phyloP scores from a whole-genome alignment of 2,888 invertebrate genomes.

The Stictocephala bisonia region DNA sequence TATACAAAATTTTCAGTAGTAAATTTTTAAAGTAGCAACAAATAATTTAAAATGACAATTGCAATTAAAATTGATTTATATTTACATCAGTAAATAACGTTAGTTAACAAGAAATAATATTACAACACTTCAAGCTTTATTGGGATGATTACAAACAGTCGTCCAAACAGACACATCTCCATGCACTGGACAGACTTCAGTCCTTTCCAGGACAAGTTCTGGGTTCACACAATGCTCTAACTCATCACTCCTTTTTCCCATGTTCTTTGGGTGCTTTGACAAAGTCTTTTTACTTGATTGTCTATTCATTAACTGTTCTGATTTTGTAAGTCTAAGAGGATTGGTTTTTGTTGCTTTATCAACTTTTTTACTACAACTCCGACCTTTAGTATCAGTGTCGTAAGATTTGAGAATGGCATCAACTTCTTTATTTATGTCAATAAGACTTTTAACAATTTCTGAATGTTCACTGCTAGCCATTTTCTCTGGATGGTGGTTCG shows the following conservation, averaged over 20 bases:
- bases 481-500: too few relatives aligned
- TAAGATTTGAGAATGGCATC: not conserved
- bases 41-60: too few relatives aligned
- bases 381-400: too few relatives aligned
- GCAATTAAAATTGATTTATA: too few relatives aligned
- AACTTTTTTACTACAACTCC: too few relatives aligned
- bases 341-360: not conserved
- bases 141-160: slow-evolving; percentile 22
- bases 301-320: not conserved
- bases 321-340: not conserved
- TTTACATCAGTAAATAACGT: too few relatives aligned
- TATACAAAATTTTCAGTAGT: too few relatives aligned
- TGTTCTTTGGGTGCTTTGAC: not conserved
- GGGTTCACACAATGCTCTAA: not conserved
- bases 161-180: slow-evolving; percentile 29
- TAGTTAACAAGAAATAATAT: too few relatives aligned
- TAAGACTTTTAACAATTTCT: not conserved
- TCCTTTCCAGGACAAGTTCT: slow-evolving; percentile 12
- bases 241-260: not conserved
- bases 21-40: too few relatives aligned
- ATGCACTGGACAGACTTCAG: slow-evolving; percentile 31
- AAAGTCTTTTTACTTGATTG: too few relatives aligned
- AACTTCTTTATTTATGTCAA: slow-evolving; percentile 11
- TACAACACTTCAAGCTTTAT: too few relatives aligned
- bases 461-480: too few relatives aligned